Percentiles rank a stretch among this genome's conserved stretches.
phyloP scores from a whole-genome alignment of 2,113 vertebrate species.

The Abramis brama region DNA sequence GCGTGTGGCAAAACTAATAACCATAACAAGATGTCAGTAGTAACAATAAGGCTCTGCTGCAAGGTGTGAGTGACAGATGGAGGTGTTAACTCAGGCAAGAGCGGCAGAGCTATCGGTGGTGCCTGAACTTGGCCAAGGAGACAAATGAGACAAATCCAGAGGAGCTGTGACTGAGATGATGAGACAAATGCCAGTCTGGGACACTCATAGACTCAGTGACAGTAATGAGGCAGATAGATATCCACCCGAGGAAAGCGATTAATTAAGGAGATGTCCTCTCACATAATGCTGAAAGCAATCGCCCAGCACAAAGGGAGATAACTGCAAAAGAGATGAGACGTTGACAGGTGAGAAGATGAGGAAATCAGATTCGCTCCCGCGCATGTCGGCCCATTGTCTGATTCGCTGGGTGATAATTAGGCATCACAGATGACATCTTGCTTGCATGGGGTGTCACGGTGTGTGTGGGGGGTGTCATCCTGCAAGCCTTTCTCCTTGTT shows the following conservation, averaged over 20 bases:
- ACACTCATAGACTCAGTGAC: conserved; percentile 17
- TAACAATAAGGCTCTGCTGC: conserved; percentile 37
- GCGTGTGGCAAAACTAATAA: conserved; percentile 25
- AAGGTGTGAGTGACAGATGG: conserved; percentile 34
- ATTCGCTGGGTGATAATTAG: conserved; percentile 27
- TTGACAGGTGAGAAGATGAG: conserved; percentile 37
- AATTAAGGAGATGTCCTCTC: conserved; percentile 35
- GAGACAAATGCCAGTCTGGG: conserved; percentile 35
- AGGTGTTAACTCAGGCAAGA: conserved; percentile 25
- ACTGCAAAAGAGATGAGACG: not conserved
- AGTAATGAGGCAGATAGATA: conserved; percentile 39
- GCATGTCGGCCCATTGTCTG: conserved; percentile 11
- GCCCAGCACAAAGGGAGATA: conserved; percentile 26
- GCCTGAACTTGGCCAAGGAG: conserved; percentile 34
- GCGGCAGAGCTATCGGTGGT: not conserved
- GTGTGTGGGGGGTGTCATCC: conserved; percentile 9
- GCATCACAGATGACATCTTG: conserved; percentile 41
- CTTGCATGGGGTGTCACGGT: conserved; percentile 26
- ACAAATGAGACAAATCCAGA: conserved; percentile 43
- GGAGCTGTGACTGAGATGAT: conserved; percentile 39
- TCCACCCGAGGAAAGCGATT: conserved; percentile 43
- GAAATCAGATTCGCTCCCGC: conserved; percentile 16
- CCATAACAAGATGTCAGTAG: conserved; percentile 22
- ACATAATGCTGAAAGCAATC: not conserved
- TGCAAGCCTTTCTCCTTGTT: conserved; percentile 33